Conservation (phyloP, 2,888 invertebrate species). For the Zaprionus obscuricornis region DNA sequence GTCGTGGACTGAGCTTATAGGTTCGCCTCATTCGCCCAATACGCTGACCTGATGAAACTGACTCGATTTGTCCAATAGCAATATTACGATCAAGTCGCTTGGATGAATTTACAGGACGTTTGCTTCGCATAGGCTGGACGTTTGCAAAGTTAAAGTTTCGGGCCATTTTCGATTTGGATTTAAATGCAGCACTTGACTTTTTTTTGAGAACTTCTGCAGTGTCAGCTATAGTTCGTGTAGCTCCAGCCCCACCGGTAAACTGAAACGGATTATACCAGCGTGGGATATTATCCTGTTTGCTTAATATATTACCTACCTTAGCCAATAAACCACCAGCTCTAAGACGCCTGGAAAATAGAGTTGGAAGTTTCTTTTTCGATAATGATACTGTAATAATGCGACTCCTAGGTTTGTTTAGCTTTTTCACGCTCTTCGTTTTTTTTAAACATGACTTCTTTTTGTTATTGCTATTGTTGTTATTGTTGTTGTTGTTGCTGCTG, state of each 20-base stretch:
- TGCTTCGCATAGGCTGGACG: background rate
- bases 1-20: conserved; percentile 35
- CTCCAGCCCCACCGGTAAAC: background rate
- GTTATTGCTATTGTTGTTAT: too few species aligned
- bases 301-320: background rate
- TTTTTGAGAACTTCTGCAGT: background rate
- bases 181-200: background rate
- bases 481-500: too few species aligned
- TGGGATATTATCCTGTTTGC: background rate
- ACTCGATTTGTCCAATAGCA: background rate
- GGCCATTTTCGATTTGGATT: too few species aligned
- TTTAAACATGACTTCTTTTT: too few species aligned
- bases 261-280: conserved; percentile 15
- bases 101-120: background rate
- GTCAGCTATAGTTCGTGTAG: background rate
- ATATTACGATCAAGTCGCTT: background rate
- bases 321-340: conserved; percentile 19
- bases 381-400: too few species aligned
- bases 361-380: too few species aligned
- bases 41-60: background rate
- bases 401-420: too few species aligned
- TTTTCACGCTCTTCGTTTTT: too few species aligned
- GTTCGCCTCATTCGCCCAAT: background rate
- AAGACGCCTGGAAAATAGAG: conserved; percentile 26
- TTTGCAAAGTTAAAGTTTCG: background rate